These are phyloP conservation scores for Patella depressa DNA, from an alignment of 2,888 invertebrate species.

Conservation along the genomic window DNA sequence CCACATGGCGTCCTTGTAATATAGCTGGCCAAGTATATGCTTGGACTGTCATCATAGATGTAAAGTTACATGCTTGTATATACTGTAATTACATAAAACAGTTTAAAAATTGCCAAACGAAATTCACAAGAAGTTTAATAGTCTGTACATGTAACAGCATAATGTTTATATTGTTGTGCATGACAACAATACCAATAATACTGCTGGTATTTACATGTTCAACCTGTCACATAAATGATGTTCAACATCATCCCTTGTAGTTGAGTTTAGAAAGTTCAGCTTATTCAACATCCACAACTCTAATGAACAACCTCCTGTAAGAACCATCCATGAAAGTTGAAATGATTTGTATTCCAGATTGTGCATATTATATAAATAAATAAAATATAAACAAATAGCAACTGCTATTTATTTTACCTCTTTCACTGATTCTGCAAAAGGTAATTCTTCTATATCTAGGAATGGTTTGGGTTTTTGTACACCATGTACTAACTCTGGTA, in stretches of 20 bases:
- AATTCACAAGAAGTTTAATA: background rate
- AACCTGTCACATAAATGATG: no score
- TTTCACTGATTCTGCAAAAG: constrained; percentile 32
- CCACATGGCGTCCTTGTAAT: constrained; percentile 77
- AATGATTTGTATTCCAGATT: no score
- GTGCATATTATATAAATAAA: no score
- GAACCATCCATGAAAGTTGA: no score
- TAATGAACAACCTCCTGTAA: no score
- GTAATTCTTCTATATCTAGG: constrained; percentile 38
- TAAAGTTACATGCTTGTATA: constrained; percentile 53
- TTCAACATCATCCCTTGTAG: no score
- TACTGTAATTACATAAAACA: constrained; percentile 28
- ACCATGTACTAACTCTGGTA: constrained; percentile 41
- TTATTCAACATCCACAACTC: no score
- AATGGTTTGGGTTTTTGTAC: constrained; percentile 36
- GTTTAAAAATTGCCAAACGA: background rate
- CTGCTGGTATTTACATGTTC: no score
- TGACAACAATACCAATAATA: no score
- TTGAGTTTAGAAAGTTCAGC: no score
- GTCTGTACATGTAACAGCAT: background rate
- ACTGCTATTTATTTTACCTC: constrained; percentile 26
- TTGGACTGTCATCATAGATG: constrained; percentile 76
- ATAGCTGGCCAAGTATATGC: constrained; percentile 81
- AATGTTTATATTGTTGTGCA: background rate
- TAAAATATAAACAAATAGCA: no score